Percentiles rank a stretch among this genome's conserved stretches.
Conservation (phyloP, 2,113 vertebrate species). For the Syngnathus scovelli region DNA sequence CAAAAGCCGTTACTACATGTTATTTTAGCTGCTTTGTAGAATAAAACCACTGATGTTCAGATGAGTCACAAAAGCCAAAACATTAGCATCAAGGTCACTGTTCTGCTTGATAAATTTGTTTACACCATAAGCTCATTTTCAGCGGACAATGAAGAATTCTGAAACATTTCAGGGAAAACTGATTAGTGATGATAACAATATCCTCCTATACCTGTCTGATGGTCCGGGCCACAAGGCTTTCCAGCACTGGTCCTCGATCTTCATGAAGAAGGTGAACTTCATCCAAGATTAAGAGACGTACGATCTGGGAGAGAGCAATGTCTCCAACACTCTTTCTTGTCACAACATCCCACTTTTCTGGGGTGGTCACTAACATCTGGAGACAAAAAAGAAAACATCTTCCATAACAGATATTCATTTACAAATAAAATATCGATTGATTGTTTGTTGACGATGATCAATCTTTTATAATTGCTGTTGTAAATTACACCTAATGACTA, state of each 20-base stretch:
- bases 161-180: neutral
- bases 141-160: neutral
- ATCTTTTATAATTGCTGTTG: neutral
- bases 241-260: constrained; percentile 93
- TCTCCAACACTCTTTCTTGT: constrained; percentile 98
- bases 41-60: too few species aligned
- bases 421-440: neutral
- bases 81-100: too few species aligned
- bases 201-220: constrained; percentile 83
- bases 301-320: constrained; percentile 90
- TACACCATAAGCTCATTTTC: too few species aligned
- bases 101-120: too few species aligned
- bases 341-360: constrained; percentile 98
- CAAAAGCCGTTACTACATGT: too few species aligned
- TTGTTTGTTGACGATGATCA: neutral
- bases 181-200: neutral
- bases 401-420: neutral
- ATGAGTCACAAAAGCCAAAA: too few species aligned
- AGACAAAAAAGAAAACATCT: constrained; percentile 6
- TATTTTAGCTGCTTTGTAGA: too few species aligned
- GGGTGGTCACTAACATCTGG: constrained; percentile 97
- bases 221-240: constrained; percentile 94
- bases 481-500: neutral
- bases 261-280: constrained; percentile 97
- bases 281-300: constrained; percentile 91